Evolutionary conservation across 2,113 vertebrate genomes (phyloP).

Genomic region (Baryphthengus martii): DNA sequence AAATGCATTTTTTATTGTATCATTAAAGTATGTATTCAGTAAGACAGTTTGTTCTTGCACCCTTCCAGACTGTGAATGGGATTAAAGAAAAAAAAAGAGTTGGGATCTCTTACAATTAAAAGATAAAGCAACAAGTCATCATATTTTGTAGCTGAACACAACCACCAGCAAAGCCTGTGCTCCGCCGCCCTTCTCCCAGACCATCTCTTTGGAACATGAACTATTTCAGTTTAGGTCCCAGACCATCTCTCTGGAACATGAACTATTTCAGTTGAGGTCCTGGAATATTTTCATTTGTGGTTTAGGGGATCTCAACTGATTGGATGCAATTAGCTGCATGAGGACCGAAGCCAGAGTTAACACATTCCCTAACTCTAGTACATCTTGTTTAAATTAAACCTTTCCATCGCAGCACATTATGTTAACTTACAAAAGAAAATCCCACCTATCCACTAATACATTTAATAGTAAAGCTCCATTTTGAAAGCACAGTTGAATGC

Average conservation of each 20-base stretch:
- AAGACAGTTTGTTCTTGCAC: accelerated
- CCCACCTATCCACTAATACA: neutral
- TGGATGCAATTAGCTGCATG: neutral
- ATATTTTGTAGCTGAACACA: neutral
- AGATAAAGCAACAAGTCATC: neutral
- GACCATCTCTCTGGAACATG: neutral
- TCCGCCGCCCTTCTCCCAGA: neutral
- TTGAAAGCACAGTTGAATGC: neutral
- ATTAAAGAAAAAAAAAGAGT: neutral
- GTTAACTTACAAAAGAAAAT: neutral
- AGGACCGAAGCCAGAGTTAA: neutral
- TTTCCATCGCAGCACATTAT: neutral
- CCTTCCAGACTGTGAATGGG: neutral
- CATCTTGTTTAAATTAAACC: neutral
- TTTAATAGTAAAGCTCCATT: neutral
- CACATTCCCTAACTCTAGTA: neutral
- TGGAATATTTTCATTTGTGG: neutral
- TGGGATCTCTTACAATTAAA: neutral
- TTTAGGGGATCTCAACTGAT: neutral
- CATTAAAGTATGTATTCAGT: neutral
- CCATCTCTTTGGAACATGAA: neutral
- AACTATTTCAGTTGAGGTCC: neutral
- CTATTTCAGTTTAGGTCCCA: neutral
- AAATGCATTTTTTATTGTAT: neutral
- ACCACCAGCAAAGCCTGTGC: neutral